A percentile compares a stretch with the other conserved stretches of the same genome.
phyloP scores from a whole-genome alignment of 2,113 vertebrate genomes.

The Bubalus kerabau region DNA sequence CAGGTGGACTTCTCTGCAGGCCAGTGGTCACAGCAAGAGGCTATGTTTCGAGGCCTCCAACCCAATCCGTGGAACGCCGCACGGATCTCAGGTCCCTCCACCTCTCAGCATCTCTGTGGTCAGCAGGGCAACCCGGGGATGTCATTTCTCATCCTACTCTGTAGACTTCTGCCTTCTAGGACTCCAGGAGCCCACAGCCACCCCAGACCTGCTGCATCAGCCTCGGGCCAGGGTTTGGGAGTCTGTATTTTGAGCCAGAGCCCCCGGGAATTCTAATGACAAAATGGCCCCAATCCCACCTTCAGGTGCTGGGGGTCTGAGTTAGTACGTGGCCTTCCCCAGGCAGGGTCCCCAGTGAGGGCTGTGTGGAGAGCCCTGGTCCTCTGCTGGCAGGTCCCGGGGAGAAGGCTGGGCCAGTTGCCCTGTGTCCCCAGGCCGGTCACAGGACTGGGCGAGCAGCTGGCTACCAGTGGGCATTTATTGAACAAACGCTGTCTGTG shows the following conservation, averaged over 20 bases:
- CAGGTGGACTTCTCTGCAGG: neutral
- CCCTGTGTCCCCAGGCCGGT: neutral
- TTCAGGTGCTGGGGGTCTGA: neutral
- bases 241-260: neutral
- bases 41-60: neutral
- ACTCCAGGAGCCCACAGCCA: neutral
- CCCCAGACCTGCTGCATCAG: neutral
- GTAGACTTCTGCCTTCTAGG: neutral
- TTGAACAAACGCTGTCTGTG: neutral
- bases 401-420: no score
- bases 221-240: neutral
- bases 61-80: fast-evolving
- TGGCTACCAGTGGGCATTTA: neutral
- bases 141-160: neutral
- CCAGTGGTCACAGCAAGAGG: no score
- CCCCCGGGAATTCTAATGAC: neutral
- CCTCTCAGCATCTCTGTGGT: neutral
- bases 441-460: neutral
- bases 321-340: neutral
- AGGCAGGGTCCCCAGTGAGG: neutral
- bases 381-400: neutral
- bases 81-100: neutral
- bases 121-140: neutral
- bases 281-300: neutral
- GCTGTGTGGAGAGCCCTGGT: neutral